Conservation (phyloP, 2,113 vertebrate genomes). For the Marmota monax region DNA sequence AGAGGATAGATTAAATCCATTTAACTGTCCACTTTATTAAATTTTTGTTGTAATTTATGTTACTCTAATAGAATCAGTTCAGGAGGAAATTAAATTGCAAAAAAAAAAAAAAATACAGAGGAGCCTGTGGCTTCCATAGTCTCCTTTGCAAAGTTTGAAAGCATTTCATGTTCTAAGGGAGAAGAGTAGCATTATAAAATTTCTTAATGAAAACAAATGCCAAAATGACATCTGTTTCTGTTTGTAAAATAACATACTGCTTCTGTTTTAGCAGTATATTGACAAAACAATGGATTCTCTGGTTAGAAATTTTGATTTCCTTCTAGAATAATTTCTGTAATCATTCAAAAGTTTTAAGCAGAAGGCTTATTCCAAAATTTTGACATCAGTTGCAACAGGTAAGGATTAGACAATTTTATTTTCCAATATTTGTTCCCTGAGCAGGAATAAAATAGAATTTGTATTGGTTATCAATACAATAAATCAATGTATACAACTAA, state of each 20-base stretch:
- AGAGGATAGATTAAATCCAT: conserved; percentile 87
- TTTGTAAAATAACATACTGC: background rate
- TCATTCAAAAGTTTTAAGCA: conserved; percentile 68
- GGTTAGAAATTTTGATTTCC: conserved; percentile 42
- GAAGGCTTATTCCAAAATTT: conserved; percentile 48
- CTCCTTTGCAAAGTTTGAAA: conserved; percentile 82
- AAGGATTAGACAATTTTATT: conserved; percentile 60
- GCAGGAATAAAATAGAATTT: conserved; percentile 57
- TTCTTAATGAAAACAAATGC: conserved; percentile 83
- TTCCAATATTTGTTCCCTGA: conserved; percentile 39
- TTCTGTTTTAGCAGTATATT: conserved; percentile 71
- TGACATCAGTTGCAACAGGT: background rate
- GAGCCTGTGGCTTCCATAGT: conserved; percentile 78
- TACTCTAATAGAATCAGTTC: conserved; percentile 88
- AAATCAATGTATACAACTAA: conserved; percentile 68
- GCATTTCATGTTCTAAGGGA: conserved; percentile 82
- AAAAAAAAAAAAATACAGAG: conserved; percentile 85
- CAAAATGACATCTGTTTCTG: conserved; percentile 62
- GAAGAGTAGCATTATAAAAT: conserved; percentile 72
- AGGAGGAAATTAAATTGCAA: conserved; percentile 88
- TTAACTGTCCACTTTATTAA: conserved; percentile 90
- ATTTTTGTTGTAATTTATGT: conserved; percentile 88
- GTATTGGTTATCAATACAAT: conserved; percentile 65
- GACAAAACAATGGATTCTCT: conserved; percentile 30
- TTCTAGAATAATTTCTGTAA: conserved; percentile 46